Conservation (phyloP, 2,113 vertebrate species). For the Bagarius yarrelli region DNA sequence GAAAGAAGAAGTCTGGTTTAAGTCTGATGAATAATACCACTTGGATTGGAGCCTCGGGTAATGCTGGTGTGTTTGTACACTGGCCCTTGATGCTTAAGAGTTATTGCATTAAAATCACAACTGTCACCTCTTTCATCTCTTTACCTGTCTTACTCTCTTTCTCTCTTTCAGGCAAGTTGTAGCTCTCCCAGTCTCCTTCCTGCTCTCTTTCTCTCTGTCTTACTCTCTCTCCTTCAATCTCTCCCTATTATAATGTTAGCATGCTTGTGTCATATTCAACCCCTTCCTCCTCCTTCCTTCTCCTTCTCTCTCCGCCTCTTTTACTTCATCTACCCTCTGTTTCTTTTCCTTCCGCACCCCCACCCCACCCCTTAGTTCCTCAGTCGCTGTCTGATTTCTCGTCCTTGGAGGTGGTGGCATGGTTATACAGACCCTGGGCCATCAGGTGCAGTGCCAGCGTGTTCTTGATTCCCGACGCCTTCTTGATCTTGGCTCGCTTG, state of each 20-base stretch:
- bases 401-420: slow-evolving; percentile 84
- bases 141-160: not conserved
- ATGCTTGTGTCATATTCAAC: slow-evolving; percentile 83
- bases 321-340: slow-evolving; percentile 22
- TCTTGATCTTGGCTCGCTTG: slow-evolving; percentile 94
- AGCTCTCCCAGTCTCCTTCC: too few species aligned
- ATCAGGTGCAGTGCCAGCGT: slow-evolving; percentile 86
- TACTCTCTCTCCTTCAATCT: not conserved
- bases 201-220: not conserved
- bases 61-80: slow-evolving; percentile 97
- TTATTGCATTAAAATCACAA: slow-evolving; percentile 89
- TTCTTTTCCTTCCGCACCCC: not conserved
- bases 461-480: slow-evolving; percentile 84
- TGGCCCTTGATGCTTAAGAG: slow-evolving; percentile 85
- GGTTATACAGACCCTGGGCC: slow-evolving; percentile 94
- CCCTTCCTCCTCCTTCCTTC: not conserved
- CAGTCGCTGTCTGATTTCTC: slow-evolving; percentile 97
- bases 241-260: slow-evolving; percentile 81
- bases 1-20: slow-evolving; percentile 3
- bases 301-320: slow-evolving; percentile 47
- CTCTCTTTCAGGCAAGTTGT: too few species aligned
- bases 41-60: slow-evolving; percentile 77
- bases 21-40: slow-evolving; percentile 56
- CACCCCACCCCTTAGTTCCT: slow-evolving; percentile 22
- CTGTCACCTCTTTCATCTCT: slow-evolving; percentile 28